These are phyloP conservation scores for Alosa sapidissima DNA, from an alignment of 2,797 vertebrate genomes.

Conservation along the genomic window DNA sequence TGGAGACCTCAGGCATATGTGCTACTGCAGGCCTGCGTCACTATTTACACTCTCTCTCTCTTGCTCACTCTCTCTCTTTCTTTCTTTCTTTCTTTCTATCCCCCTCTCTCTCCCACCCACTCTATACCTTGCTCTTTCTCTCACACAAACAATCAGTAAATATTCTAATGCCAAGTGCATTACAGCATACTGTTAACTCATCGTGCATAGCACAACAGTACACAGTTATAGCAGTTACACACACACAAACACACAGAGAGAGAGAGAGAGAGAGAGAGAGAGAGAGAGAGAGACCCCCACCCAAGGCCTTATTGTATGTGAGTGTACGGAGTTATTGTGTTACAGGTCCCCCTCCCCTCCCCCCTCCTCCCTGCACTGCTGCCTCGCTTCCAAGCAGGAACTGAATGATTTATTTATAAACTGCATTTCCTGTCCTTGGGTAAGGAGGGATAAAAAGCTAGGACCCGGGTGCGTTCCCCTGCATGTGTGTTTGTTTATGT, in stretches of 20 bases:
- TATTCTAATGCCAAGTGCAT: neutral
- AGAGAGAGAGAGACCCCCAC: neutral
- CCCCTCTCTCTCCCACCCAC: neutral
- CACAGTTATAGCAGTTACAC: neutral
- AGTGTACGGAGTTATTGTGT: slow-evolving; percentile 37
- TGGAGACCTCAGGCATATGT: neutral
- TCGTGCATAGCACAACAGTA: neutral
- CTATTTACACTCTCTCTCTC: neutral
- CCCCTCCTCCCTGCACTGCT: slow-evolving; percentile 31
- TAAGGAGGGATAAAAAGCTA: slow-evolving; percentile 55
- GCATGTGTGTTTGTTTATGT: slow-evolving; percentile 18
- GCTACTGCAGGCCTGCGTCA: neutral
- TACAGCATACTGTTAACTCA: neutral
- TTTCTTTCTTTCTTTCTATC: neutral
- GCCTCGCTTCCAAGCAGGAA: slow-evolving; percentile 56
- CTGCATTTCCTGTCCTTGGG: slow-evolving; percentile 69
- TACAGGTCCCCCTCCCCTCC: slow-evolving; percentile 39
- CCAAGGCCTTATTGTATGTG: slow-evolving; percentile 11
- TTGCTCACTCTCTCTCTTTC: neutral
- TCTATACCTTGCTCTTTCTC: no score
- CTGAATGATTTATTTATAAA: slow-evolving; percentile 72
- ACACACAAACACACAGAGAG: neutral
- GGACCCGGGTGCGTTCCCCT: slow-evolving; percentile 20
- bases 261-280: no score
- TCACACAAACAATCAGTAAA: neutral